Percentiles rank a stretch among this genome's conserved stretches.
Conservation (phyloP, 2,113 vertebrate genomes). For the Xiphorhynchus elegans region DNA sequence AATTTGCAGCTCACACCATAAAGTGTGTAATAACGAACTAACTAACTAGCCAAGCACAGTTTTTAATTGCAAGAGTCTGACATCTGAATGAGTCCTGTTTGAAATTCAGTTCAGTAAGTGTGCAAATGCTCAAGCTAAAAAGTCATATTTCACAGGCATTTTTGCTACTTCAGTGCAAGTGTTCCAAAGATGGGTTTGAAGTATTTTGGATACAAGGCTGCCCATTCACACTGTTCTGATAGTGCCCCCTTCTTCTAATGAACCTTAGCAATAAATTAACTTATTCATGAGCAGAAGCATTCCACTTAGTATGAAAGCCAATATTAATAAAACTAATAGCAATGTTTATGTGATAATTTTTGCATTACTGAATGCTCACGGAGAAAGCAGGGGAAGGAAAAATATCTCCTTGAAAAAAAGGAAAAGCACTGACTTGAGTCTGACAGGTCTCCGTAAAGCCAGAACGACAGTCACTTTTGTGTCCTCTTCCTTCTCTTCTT, state of each 20-base stretch:
- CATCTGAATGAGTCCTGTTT: slow-evolving; percentile 45
- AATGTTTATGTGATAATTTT: neutral
- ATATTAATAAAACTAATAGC: neutral
- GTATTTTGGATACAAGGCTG: neutral
- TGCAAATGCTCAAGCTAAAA: slow-evolving; percentile 30
- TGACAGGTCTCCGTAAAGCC: neutral
- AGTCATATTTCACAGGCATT: slow-evolving; percentile 28
- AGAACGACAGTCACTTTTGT: neutral
- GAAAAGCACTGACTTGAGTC: neutral
- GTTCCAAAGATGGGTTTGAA: neutral
- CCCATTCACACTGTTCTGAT: neutral
- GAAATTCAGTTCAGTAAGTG: slow-evolving; percentile 41
- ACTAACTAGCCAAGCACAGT: slow-evolving; percentile 31
- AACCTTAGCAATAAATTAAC: neutral
- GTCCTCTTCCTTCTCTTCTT: neutral
- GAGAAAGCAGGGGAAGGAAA: neutral
- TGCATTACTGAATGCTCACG: neutral
- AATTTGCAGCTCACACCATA: slow-evolving; percentile 58
- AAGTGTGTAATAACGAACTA: slow-evolving; percentile 46
- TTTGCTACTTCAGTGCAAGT: neutral
- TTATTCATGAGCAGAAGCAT: neutral
- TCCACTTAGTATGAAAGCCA: neutral
- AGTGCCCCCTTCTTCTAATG: neutral
- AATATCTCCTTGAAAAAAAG: neutral
- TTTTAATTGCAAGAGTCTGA: slow-evolving; percentile 61